Percentiles rank a stretch among this genome's conserved stretches.
These are phyloP conservation scores for Baronia brevicornis DNA, from an alignment of 2,888 invertebrate species.

Conservation along the genomic window DNA sequence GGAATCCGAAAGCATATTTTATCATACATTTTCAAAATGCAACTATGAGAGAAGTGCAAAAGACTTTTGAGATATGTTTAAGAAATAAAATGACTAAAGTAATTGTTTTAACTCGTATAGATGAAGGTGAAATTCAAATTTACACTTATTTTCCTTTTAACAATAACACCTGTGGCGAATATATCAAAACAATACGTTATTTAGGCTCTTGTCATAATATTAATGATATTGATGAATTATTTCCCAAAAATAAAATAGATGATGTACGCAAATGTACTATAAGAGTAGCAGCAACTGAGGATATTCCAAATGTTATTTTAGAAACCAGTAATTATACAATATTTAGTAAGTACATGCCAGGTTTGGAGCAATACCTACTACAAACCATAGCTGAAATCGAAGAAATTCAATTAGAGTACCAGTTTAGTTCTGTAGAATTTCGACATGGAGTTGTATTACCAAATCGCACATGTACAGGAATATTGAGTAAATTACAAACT, in stretches of 20 bases:
- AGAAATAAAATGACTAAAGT: constrained; percentile 33
- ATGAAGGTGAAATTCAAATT: constrained; percentile 18
- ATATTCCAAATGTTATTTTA: constrained; percentile 34
- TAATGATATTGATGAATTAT: constrained; percentile 18
- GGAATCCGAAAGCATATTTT: constrained; percentile 42
- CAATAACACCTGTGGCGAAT: constrained; percentile 32
- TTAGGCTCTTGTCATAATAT: constrained; percentile 30
- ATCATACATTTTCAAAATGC: constrained; percentile 26
- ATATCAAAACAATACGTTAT: constrained; percentile 22
- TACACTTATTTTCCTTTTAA: constrained; percentile 37
- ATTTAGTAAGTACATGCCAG: constrained; percentile 25
- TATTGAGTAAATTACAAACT: constrained; percentile 31
- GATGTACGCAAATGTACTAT: constrained; percentile 33
- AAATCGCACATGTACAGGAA: constrained; percentile 39
- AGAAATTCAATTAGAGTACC: constrained; percentile 30
- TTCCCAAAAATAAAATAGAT: constrained; percentile 20
- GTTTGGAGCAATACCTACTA: constrained; percentile 43
- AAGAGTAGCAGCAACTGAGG: constrained; percentile 30
- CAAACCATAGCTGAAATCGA: constrained; percentile 32
- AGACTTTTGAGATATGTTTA: constrained; percentile 26
- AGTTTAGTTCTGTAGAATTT: constrained; percentile 17
- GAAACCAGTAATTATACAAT: constrained; percentile 26
- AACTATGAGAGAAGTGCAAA: constrained; percentile 12
- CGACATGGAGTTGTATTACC: constrained; percentile 33
- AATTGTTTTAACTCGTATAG: constrained; percentile 26